Evolutionary conservation across 2,797 vertebrate genomes (phyloP).

Genomic region (Lacerta viridis): DNA sequence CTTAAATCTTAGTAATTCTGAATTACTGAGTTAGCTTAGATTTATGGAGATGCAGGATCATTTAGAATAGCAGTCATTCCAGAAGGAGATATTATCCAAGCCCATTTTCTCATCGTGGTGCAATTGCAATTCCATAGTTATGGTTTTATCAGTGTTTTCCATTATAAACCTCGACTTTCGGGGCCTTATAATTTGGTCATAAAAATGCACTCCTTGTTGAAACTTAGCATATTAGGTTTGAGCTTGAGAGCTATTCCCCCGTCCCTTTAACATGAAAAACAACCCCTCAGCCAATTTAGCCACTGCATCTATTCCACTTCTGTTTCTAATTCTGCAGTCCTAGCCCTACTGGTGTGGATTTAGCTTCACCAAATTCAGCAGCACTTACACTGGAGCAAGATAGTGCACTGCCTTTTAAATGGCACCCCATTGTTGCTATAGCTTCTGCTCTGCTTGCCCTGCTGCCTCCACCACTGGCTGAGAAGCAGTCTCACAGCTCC

Average conservation of each 20-base stretch:
- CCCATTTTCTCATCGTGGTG: constrained; percentile 82
- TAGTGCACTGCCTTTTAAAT: not conserved
- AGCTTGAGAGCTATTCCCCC: constrained; percentile 51
- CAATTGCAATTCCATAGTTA: constrained; percentile 80
- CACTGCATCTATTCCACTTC: constrained; percentile 46
- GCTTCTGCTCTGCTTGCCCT: not conserved
- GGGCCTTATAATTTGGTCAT: constrained; percentile 82
- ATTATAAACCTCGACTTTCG: constrained; percentile 83
- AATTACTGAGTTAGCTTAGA: constrained; percentile 86
- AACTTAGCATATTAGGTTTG: constrained; percentile 73
- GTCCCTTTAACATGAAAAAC: constrained; percentile 16
- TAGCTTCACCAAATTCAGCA: not conserved
- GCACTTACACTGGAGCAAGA: not conserved
- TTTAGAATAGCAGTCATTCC: constrained; percentile 83
- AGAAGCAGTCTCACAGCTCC: no score
- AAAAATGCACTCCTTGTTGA: constrained; percentile 83
- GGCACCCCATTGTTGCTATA: not conserved
- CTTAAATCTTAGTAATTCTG: constrained; percentile 85
- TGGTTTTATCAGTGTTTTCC: constrained; percentile 80
- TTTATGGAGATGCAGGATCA: constrained; percentile 82
- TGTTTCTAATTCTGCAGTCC: not conserved
- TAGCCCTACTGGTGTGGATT: no score
- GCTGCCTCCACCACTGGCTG: no score
- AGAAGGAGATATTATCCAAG: constrained; percentile 83
- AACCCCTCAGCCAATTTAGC: constrained; percentile 35